phyloP scores from a whole-genome alignment of 1,140 invertebrate genomes.

The Heliconius hermathena region DNA sequence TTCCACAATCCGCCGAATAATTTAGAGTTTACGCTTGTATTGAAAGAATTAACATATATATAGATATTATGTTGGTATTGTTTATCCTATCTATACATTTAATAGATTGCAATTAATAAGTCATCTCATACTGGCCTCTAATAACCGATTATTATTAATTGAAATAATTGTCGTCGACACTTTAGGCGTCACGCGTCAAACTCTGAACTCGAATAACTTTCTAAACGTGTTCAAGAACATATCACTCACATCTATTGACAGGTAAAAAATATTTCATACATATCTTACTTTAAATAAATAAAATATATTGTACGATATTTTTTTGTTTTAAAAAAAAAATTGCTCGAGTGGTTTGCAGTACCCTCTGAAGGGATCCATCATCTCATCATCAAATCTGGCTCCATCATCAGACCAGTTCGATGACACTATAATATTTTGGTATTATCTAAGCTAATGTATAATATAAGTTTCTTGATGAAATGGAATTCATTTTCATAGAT shows the following conservation, averaged over 20 bases:
- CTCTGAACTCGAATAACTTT: slow-evolving; percentile 16
- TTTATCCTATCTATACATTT: slow-evolving; percentile 14
- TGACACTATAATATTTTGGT: too few species aligned
- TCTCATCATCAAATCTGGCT: too few species aligned
- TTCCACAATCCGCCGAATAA: too few species aligned
- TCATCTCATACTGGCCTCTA: slow-evolving; percentile 26
- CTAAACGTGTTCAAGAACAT: slow-evolving; percentile 26
- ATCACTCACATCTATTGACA: slow-evolving; percentile 9
- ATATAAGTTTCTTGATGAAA: too few species aligned
- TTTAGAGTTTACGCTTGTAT: too few species aligned
- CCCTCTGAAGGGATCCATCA: too few species aligned
- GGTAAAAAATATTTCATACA: background rate
- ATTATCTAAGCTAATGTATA: too few species aligned
- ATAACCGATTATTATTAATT: slow-evolving; percentile 33
- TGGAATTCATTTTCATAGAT: too few species aligned
- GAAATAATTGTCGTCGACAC: slow-evolving; percentile 36
- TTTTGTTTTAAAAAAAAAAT: too few species aligned
- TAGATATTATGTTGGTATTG: background rate
- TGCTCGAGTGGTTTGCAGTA: too few species aligned
- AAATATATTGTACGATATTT: too few species aligned
- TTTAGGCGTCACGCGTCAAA: background rate
- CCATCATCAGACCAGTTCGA: too few species aligned
- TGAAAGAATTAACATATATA: background rate
- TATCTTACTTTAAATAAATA: background rate
- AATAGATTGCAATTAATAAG: slow-evolving; percentile 26